Percentiles rank a stretch among this genome's conserved stretches.
Evolutionary conservation across 2,113 vertebrate species (phyloP).

Genomic region (Chionomys nivalis): DNA sequence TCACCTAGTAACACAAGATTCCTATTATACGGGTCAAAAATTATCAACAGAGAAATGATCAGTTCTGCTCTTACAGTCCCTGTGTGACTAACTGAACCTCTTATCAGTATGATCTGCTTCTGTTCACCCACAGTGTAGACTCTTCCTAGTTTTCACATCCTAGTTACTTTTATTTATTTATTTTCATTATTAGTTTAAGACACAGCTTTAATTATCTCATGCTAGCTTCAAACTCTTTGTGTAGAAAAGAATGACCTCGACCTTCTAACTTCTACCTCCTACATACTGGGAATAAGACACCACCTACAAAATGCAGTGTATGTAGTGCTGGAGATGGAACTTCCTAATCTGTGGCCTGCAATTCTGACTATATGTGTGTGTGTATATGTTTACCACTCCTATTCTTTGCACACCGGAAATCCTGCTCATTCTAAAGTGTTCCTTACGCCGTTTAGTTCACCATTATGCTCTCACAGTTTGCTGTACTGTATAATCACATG

Average conservation of each 20-base stretch:
- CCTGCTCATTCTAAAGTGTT: not conserved
- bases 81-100: not conserved
- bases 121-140: not conserved
- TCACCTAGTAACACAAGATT: slow-evolving; percentile 38
- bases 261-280: not conserved
- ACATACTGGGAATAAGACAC: not conserved
- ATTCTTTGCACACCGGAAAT: not conserved
- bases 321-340: no score
- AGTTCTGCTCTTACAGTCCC: not conserved
- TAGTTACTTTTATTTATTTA: not conserved
- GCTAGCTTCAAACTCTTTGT: not conserved
- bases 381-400: no score
- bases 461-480: not conserved
- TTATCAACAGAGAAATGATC: slow-evolving; percentile 33
- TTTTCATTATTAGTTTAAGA: not conserved
- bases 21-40: slow-evolving; percentile 8
- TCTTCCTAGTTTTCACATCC: not conserved
- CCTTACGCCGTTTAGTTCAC: not conserved
- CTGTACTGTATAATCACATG: slow-evolving; percentile 18
- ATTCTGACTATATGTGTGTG: not conserved
- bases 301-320: not conserved
- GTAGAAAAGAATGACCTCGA: not conserved
- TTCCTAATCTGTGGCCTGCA: slow-evolving; percentile 9
- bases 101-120: not conserved
- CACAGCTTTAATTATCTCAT: not conserved